Conservation (phyloP, 2,113 vertebrate species). For the Malurus alboscapulatus region DNA sequence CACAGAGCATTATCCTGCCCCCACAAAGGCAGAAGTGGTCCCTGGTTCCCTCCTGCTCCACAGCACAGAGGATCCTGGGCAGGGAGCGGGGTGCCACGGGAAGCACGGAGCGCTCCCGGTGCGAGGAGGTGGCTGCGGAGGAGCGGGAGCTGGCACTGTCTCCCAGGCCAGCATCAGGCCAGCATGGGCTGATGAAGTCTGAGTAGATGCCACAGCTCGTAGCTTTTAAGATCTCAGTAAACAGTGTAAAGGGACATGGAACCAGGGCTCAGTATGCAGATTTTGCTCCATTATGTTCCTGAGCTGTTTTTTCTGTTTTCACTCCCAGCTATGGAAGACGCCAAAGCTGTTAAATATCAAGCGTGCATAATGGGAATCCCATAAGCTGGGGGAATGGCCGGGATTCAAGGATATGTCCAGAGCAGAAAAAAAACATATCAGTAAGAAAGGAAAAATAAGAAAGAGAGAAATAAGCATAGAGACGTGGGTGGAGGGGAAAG, state of each 20-base stretch:
- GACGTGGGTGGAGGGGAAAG: not conserved
- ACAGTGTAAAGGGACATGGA: conserved; percentile 63
- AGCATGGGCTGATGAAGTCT: conserved; percentile 72
- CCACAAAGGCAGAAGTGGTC: not conserved
- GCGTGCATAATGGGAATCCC: conserved; percentile 53
- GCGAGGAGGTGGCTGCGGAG: not conserved
- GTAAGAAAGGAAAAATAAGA: conserved; percentile 14
- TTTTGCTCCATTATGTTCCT: conserved; percentile 6
- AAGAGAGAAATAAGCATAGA: not conserved
- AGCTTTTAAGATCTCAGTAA: conserved; percentile 63
- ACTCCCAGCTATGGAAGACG: conserved; percentile 42
- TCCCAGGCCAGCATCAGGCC: conserved; percentile 70
- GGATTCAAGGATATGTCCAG: conserved; percentile 64
- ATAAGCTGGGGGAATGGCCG: conserved; percentile 51
- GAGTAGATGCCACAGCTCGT: conserved; percentile 76
- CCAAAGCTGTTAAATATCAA: conserved; percentile 39
- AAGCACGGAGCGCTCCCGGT: not conserved
- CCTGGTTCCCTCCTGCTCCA: not conserved
- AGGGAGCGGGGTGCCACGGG: not conserved
- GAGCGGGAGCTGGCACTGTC: not conserved
- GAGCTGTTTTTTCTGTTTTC: conserved; percentile 39
- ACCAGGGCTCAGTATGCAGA: conserved; percentile 37
- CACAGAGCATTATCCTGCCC: not conserved
- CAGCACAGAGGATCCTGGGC: not conserved
- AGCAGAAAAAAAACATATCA: not conserved